A percentile compares a stretch with the other conserved stretches of the same genome.
phyloP scores from a whole-genome alignment of 2,113 vertebrate species.

The Misgurnus mizolepis region DNA sequence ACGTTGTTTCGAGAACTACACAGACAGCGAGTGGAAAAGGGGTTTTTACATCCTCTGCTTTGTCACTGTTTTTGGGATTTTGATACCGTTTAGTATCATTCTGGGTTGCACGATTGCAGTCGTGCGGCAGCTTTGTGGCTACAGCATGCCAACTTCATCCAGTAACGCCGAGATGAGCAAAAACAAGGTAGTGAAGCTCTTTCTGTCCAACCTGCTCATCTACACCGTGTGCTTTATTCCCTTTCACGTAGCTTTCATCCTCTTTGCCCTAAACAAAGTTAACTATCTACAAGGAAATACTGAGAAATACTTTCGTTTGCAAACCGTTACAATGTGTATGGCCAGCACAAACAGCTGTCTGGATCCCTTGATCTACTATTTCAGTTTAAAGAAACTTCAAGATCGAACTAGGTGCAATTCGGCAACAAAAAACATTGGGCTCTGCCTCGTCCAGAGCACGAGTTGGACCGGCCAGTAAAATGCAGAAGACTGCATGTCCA shows the following conservation, averaged over 20 bases:
- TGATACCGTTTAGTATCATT: conserved; percentile 51
- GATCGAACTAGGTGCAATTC: background rate
- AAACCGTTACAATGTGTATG: conserved; percentile 53
- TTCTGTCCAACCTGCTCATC: conserved; percentile 54
- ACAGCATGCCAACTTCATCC: background rate
- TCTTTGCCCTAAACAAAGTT: conserved; percentile 43
- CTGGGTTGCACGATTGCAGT: conserved; percentile 43
- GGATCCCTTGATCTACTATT: conserved; percentile 59
- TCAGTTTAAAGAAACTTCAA: conserved; percentile 42
- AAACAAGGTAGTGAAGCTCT: conserved; percentile 51
- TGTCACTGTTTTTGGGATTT: conserved; percentile 32
- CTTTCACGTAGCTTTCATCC: conserved; percentile 50
- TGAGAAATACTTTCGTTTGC: conserved; percentile 17
- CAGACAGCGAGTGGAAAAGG: background rate
- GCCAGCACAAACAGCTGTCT: conserved; percentile 59
- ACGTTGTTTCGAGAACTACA: conserved; percentile 50
- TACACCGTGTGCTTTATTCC: conserved; percentile 58
- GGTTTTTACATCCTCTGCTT: conserved; percentile 48
- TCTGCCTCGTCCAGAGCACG: conserved; percentile 11
- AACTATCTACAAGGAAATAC: fast-evolving
- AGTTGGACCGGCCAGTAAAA: conserved; percentile 1
- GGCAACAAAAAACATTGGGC: background rate
- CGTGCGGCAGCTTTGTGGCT: conserved; percentile 18
- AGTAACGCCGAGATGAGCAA: conserved; percentile 1
- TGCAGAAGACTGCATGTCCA: background rate